Evolutionary conservation across 1,140 invertebrate species (phyloP), one percentile per base, ranked within the genome.

Genomic region (Kradibia gibbosae): DNA sequence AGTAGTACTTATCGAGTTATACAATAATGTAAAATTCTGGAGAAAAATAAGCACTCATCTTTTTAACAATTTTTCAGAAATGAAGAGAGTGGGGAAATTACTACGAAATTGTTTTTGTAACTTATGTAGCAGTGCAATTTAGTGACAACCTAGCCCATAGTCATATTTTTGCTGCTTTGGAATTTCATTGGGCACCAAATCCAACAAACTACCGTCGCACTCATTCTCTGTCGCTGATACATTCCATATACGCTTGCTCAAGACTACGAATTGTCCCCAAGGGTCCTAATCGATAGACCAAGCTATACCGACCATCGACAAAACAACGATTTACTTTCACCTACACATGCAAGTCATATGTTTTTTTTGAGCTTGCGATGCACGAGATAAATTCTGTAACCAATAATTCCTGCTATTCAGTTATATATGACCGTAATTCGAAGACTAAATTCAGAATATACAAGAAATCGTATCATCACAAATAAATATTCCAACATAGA

Each of bases 321-420:
- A 60, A 75, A 60, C 55, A 42, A 77, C 60, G 57, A 77, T 65
- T 67, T 28, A 70, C 62, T 76, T 42, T 60, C 31, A 31, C 0
- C 76, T 42, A 17, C 25, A 25, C 17, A 34, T 10, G 55, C 75
- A 20, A 65, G 22, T 85, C 82, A 85, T 82, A 84, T 53, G 84
- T 86, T 86, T 82, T 86, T 84, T 86, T 86, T 88, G 82, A 87
- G 83, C 84, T 78, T 88, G 85, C 83, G 78, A 86, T 83, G 84
- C 78, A 80, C 85, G 80, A 82, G 82, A 85, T 85, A 85, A 86
- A 88, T 87, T 86, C 86, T 86, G 86, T 83, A 89, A 88, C 86
- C 85, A 89, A 89, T 88, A 83, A 88, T 36, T 17, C 20, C 7
- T 11, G 20, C 20, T 53, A 5, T 22, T 20, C 22, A 11, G 8